Conservation (phyloP, 1,140 invertebrate species). For the Drosophila melanica region DNA sequence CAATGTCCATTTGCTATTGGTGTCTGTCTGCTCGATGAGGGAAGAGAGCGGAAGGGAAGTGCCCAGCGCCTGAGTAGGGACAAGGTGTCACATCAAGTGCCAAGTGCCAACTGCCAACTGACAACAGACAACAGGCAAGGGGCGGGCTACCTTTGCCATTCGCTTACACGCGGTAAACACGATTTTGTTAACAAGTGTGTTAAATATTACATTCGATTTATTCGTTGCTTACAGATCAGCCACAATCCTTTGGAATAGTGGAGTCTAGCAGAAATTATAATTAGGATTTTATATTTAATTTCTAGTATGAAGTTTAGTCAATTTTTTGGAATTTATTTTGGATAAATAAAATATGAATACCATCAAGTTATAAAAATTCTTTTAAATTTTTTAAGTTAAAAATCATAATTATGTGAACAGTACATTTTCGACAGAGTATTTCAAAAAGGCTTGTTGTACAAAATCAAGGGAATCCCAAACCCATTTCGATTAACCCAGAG, state of each 20-base stretch:
- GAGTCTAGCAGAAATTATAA: background rate
- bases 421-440: too few species aligned
- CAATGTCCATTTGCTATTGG: constrained; percentile 3
- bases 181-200: constrained; percentile 9
- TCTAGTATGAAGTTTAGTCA: too few species aligned
- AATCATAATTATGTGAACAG: too few species aligned
- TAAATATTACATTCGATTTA: constrained; percentile 18
- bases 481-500: too few species aligned
- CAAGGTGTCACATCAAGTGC: constrained; percentile 32
- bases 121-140: background rate
- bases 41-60: background rate
- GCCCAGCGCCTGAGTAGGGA: constrained; percentile 21
- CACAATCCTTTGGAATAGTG: background rate
- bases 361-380: too few species aligned
- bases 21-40: constrained; percentile 4
- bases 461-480: too few species aligned
- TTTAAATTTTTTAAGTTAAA: too few species aligned
- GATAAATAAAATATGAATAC: too few species aligned
- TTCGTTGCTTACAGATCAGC: background rate
- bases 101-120: constrained; percentile 6
- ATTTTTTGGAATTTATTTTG: too few species aligned
- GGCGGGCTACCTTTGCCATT: constrained; percentile 5
- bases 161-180: background rate
- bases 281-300: background rate
- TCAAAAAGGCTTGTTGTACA: too few species aligned